Evolutionary conservation across 2,113 vertebrate species (phyloP).

Genomic region (Hemichromis elongatus): DNA sequence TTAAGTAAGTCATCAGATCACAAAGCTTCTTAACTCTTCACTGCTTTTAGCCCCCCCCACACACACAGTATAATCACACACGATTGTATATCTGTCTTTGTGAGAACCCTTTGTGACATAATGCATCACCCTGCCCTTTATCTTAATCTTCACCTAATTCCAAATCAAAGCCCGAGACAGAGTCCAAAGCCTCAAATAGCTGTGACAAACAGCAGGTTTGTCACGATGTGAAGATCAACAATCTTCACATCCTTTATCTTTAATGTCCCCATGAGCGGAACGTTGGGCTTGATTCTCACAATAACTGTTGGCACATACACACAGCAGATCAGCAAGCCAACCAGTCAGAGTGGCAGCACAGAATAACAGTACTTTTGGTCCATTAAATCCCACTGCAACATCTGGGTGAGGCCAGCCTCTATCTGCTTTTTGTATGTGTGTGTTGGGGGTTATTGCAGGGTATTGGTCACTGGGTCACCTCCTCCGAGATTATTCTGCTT

Average conservation of each 20-base stretch:
- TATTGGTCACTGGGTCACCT: slow-evolving; percentile 23
- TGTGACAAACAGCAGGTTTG: not conserved
- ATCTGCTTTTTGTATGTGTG: not conserved
- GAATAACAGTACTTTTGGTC: not conserved
- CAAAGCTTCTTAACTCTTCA: slow-evolving; percentile 69
- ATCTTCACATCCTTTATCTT: not conserved
- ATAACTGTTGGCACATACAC: not conserved
- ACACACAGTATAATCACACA: not conserved
- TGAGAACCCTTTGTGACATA: not conserved
- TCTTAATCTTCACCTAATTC: not conserved
- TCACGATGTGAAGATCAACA: not conserved
- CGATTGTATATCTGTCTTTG: not conserved
- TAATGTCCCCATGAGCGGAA: not conserved
- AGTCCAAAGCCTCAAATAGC: not conserved
- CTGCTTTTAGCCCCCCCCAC: slow-evolving; percentile 41
- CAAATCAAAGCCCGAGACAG: not conserved
- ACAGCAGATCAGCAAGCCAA: not conserved
- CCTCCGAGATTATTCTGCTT: not conserved
- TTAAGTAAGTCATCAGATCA: slow-evolving; percentile 39
- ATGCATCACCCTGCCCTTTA: not conserved
- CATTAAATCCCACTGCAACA: slow-evolving; percentile 32
- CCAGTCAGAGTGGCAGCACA: not conserved
- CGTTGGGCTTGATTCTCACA: not conserved
- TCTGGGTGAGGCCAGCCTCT: slow-evolving; percentile 14
- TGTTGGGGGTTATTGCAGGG: not conserved